Base-by-base conservation (phyloP, 2,113 vertebrate species). In the Panurus biarmicus region DNA sequence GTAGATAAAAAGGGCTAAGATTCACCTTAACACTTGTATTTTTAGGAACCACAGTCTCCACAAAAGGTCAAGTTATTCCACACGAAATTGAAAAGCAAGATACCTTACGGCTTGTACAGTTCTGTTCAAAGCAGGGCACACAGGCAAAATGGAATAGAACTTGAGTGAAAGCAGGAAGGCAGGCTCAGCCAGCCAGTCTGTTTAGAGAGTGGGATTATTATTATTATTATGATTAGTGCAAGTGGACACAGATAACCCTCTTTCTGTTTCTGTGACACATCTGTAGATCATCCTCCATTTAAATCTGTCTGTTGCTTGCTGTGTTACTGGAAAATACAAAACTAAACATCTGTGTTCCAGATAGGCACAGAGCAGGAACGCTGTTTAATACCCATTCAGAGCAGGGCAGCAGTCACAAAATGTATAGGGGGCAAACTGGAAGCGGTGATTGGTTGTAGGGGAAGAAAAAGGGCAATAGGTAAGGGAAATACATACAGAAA, bases 181-280 rank as follows among this genome's bases (percentile, higher is more conserved):
- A 54, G 73, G 64, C 81, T 90, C 51, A 78, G 54, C 35, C 64
- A 61, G 66, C 31, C 86, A 65, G 74, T 45, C 88, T 87, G 66
- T 67, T 91, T 56, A 78, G 42, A 90, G 67, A 85, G 64, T 14
- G 33, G 87, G 89, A 96, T 96, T 96, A 94, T 94, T 81, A 72
- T 88, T 22, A 89, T 42, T 42, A 42, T 42, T 42, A 42, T 58
- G 85, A 96, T 96, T 95, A 96, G 70, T 0, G 69, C 57, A 93
- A 93, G 67, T 90, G 79, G 80, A 94, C 93, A 75, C 62, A 48
- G 93, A 89, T 96, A 94, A 94, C 91, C 91, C 79, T 95, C 92
- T 72, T 92, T 89, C 73, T 83, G 75, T 65, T 91, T 62, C 90
- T 91, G 89, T 87, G 85, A 79, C 91, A 88, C 90, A 95, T 91